Base-by-base conservation (phyloP, 2,797 vertebrate species). In the Periophthalmus magnuspinnatus region DNA sequence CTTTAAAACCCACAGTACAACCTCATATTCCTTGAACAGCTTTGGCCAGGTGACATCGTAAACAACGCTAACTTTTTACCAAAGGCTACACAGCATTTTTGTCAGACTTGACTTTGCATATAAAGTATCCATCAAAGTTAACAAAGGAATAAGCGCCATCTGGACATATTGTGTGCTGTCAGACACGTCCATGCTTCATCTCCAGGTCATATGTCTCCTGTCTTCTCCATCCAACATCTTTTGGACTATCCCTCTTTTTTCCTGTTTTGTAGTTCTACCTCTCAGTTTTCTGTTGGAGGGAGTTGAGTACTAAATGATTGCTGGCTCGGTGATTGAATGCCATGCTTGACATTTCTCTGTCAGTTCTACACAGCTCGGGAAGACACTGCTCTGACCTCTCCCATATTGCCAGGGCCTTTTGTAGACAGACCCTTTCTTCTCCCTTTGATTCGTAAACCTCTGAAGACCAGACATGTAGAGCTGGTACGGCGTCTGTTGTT, bases 121-220 rank as follows among this genome's bases (percentile, higher is more conserved):
- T 81, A 65, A 87, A 85, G 80, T 85, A 89, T 92, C 90, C 78
- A 89, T 92, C 89, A 91, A 86, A 87, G 82, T 90, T 89, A 90
- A 91, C 85, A 89, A 88, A 89, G 84, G 82, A 88, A 83, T 81
- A 81, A 71, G 69, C 76, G 81, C 88, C 90, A 93, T 91, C 90
- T 93, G 91, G 86, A 76, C 72, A 84, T 82, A 89, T 86, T 90
- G 86, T 87, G 79, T 88, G 75, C 87, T 88, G 88, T 91, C 88
- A 92, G 85, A 86, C 81, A 77, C 77, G 79, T 80, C 67, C 82
- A 90, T 41, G 70, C 86, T 72, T 86, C 87, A 85, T 71, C 78
- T 84, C 82, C 69, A 68, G 63, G n/a, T 75, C 77, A 68, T 83
- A 87, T 74, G 65, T 71, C 74, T 77, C 83, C 78, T 81, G 72